Evolutionary conservation across 2,113 vertebrate genomes (phyloP).

Genomic region (Orthonyx spaldingii): DNA sequence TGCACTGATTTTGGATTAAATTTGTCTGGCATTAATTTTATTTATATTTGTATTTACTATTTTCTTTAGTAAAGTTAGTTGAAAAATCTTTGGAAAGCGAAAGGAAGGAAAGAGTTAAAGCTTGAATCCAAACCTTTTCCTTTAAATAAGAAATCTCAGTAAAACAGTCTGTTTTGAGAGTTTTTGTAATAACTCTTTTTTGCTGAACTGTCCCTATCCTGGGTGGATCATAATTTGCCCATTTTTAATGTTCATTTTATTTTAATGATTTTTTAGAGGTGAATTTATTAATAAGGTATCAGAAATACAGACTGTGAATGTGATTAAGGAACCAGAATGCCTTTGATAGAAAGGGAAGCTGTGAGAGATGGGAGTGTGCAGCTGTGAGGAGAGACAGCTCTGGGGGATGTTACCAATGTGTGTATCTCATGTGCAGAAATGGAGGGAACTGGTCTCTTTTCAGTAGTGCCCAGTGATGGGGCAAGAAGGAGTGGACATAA

Average conservation of each 20-base stretch:
- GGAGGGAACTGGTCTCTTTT: background rate
- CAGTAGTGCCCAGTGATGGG: background rate
- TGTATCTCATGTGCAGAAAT: background rate
- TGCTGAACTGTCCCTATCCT: background rate
- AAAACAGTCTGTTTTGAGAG: background rate
- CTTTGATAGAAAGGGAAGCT: background rate
- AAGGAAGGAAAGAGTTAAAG: background rate
- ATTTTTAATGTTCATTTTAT: background rate
- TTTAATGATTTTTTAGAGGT: background rate
- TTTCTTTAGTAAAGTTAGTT: background rate
- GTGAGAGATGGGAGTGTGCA: background rate
- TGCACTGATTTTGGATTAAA: background rate
- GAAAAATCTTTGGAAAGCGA: background rate
- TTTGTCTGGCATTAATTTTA: background rate
- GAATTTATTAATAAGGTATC: background rate
- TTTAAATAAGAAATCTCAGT: background rate
- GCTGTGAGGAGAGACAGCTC: background rate
- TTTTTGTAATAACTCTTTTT: background rate
- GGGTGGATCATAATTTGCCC: background rate
- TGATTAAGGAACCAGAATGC: background rate
- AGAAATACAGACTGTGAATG: background rate
- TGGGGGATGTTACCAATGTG: background rate
- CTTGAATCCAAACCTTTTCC: background rate
- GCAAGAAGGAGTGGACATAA: background rate
- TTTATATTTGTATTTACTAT: background rate